phyloP scores from a whole-genome alignment of 2,888 invertebrate genomes.

The Octodonta nipae region DNA sequence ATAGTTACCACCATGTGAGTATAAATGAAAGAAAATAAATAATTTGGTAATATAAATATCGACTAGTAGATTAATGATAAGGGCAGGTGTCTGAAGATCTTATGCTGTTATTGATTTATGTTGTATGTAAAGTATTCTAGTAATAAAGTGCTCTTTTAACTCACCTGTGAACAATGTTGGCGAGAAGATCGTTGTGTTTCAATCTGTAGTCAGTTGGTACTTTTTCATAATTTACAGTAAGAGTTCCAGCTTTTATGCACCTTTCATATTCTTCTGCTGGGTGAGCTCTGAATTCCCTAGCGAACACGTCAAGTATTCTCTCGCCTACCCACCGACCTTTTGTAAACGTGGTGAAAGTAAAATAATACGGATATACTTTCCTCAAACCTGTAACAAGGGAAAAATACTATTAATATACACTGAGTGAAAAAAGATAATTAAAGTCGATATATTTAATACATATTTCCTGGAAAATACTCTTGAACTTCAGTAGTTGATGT shows the following conservation, averaged over 20 bases:
- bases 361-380: slow-evolving; percentile 94
- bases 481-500: too few relatives aligned
- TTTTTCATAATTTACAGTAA: slow-evolving; percentile 86
- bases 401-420: too few relatives aligned
- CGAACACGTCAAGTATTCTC: slow-evolving; percentile 82
- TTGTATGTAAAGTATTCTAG: too few relatives aligned
- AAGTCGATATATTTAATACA: too few relatives aligned
- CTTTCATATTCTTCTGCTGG: slow-evolving; percentile 85
- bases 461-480: too few relatives aligned
- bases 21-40: too few relatives aligned
- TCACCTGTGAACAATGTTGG: slow-evolving; percentile 92
- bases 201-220: slow-evolving; percentile 83
- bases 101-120: too few relatives aligned
- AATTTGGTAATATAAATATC: too few relatives aligned
- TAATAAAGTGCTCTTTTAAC: too few relatives aligned
- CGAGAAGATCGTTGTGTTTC: slow-evolving; percentile 83
- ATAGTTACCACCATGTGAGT: too few relatives aligned
- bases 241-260: slow-evolving; percentile 78
- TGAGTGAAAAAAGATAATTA: slow-evolving; percentile 6
- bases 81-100: too few relatives aligned
- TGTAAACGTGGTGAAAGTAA: slow-evolving; percentile 89
- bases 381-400: slow-evolving; percentile 57
- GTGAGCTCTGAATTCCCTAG: slow-evolving; percentile 85
- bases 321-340: slow-evolving; percentile 95
- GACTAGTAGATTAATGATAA: too few relatives aligned